Percentiles rank a stretch among this genome's conserved stretches.
Conservation (phyloP, 2,888 invertebrate genomes). For the Cataglyphis albicans region DNA sequence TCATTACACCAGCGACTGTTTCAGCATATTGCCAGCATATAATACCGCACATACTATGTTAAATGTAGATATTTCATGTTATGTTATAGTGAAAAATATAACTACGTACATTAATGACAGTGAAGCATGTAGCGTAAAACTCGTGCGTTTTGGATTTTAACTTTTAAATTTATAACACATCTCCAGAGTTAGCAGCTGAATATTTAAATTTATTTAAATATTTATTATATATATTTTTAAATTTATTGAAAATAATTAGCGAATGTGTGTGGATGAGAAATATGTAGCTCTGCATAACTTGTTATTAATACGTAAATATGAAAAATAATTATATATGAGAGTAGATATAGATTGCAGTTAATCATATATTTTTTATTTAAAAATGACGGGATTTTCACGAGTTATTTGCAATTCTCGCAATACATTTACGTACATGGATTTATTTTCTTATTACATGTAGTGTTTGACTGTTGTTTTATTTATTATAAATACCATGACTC, state of each 20-base stretch:
- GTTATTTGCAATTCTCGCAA: neutral
- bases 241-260: neutral
- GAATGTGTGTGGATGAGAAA: neutral
- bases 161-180: neutral
- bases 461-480: constrained; percentile 2
- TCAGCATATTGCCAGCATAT: neutral
- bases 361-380: neutral
- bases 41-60: neutral
- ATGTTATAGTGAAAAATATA: neutral
- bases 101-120: neutral
- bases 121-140: neutral
- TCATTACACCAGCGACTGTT: constrained; percentile 7
- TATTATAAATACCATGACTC: constrained; percentile 2
- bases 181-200: neutral
- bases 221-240: neutral
- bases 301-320: neutral
- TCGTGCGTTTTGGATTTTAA: neutral
- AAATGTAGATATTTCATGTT: neutral
- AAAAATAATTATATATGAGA: neutral
- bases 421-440: neutral
- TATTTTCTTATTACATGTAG: neutral
- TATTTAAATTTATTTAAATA: neutral
- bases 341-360: neutral
- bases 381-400: neutral
- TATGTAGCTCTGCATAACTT: neutral